Base-by-base conservation (phyloP, 2,888 invertebrate species). In the Tridacna gigas region DNA sequence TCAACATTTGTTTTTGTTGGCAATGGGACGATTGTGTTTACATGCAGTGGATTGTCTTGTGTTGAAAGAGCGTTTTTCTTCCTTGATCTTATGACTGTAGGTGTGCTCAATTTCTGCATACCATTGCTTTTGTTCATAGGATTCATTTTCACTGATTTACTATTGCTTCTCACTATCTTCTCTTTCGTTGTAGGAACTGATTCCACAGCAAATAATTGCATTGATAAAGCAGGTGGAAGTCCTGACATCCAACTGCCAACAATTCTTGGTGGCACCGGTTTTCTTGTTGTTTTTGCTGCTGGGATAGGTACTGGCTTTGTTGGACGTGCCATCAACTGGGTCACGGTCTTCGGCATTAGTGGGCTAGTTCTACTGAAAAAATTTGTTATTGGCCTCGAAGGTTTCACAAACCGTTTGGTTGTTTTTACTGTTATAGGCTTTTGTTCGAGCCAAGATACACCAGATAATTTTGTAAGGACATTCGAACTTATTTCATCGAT, bases 171-270 rank as follows among this genome's bases (percentile, higher is more conserved):
- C 2, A 37, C 37, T 4, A 37, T 37, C 45, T n/a, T 67, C 37
- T 45, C 67, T 9, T 37, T 28, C 5, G 28, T 67, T 45, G 20
- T 56, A 3, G 67, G 37, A 15, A 67, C 37, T 3, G 71, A 22
- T 22, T 71, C 51, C 11, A 71, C 51, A 51, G 71, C 71, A 51
- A 71, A 71, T 11, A 71, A 51, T 20, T 71, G 71, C 22, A 71
- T 47, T 25, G 71, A 71, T 37, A 37, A 37, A 37, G 37, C 37
- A 4, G 37, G 37, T 37, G 71, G 71, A 51, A 71, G 26, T 2
- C 51, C 71, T 48, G 71, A 71, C 71, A 71, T 71, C 71, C 71
- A 71, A 26, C 47, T 71, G 25, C 71, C 71, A n/a, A 71, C 26
- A 12, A 71, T 22, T 25, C 26, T 71, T 2, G 71, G 71, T 18